phyloP scores from a whole-genome alignment of 2,888 invertebrate genomes.

The Pheosia gnoma region DNA sequence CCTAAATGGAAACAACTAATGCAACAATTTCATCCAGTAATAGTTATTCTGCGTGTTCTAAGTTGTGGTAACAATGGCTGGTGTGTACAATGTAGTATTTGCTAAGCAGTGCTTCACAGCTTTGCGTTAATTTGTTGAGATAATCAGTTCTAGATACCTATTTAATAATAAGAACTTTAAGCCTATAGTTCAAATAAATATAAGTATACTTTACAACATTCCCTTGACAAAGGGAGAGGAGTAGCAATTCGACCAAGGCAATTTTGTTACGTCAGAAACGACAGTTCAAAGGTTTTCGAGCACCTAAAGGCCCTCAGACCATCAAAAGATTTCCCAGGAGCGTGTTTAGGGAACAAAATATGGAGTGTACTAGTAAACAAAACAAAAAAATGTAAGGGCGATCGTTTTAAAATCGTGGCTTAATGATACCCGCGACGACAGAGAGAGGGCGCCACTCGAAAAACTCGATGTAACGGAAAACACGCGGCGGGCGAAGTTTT shows the following conservation, averaged over 20 bases:
- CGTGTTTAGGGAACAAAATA: constrained; percentile 43
- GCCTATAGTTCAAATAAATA: background rate
- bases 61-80: constrained; percentile 27
- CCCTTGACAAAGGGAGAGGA: constrained; percentile 4
- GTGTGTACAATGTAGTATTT: constrained; percentile 36
- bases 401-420: constrained; percentile 64
- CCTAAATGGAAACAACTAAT: background rate
- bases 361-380: constrained; percentile 48
- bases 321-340: constrained; percentile 47
- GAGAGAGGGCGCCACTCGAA: constrained; percentile 49
- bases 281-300: constrained; percentile 38
- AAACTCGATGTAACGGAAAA: constrained; percentile 58
- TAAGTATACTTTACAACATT: background rate
- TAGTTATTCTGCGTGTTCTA: constrained; percentile 14
- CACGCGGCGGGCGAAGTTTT: constrained; percentile 62
- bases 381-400: constrained; percentile 51
- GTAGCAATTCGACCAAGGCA: constrained; percentile 12
- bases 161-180: too few species aligned
- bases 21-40: constrained; percentile 25
- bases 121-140: constrained; percentile 34
- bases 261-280: constrained; percentile 39
- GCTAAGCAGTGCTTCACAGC: constrained; percentile 32
- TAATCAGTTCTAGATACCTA: constrained; percentile 14
- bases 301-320: constrained; percentile 32
- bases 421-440: constrained; percentile 64